Evolutionary conservation across 1,140 invertebrate species (phyloP).

Genomic region (Saxidomus purpurata): DNA sequence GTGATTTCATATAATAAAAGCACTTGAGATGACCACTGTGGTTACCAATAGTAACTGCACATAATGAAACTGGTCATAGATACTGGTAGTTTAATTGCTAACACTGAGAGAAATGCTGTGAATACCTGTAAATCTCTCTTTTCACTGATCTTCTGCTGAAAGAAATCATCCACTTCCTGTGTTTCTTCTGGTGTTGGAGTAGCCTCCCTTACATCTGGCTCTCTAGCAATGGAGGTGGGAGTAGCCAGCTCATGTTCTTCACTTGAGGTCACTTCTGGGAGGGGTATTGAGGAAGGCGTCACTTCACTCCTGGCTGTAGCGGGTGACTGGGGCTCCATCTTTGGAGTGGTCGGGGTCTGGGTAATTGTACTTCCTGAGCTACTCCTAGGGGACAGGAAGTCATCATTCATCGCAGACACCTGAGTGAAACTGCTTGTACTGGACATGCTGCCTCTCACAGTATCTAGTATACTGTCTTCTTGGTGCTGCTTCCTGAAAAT

Average conservation of each 20-base stretch:
- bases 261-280: conserved; percentile 71
- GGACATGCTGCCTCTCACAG: conserved; percentile 70
- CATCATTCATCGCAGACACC: conserved; percentile 83
- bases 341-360: conserved; percentile 74
- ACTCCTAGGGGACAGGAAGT: conserved; percentile 78
- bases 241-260: conserved; percentile 79
- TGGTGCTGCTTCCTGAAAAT: conserved; percentile 56
- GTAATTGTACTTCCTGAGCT: conserved; percentile 76
- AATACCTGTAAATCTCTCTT: conserved; percentile 54
- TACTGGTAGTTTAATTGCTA: no score
- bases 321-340: conserved; percentile 33
- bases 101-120: no score
- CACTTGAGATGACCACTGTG: no score
- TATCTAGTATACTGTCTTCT: conserved; percentile 60
- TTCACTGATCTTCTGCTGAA: conserved; percentile 39
- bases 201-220: conserved; percentile 52
- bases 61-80: no score
- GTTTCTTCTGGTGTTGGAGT: conserved; percentile 60
- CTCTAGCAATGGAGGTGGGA: conserved; percentile 68
- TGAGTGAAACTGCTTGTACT: conserved; percentile 85
- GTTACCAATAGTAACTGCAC: no score
- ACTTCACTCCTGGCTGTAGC: conserved; percentile 60
- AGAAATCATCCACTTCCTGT: conserved; percentile 67
- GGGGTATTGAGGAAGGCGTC: conserved; percentile 78
- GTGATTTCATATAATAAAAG: no score